phyloP scores from a whole-genome alignment of 2,113 vertebrate species.

The Bufo gargarizans region DNA sequence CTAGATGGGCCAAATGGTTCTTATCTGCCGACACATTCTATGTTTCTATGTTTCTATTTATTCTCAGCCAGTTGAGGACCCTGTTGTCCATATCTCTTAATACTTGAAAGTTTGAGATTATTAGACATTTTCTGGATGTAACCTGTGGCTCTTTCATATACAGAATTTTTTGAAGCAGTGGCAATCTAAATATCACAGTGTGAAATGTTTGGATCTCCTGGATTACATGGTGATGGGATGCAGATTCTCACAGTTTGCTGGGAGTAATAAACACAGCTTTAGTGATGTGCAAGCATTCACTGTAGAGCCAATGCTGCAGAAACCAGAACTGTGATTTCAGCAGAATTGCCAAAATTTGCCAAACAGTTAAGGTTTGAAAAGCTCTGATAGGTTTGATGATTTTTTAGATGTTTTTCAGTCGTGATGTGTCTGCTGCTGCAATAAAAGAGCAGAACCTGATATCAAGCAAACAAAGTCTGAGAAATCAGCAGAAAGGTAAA shows the following conservation, averaged over 20 bases:
- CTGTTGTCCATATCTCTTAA: neutral
- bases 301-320: neutral
- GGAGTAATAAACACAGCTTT: neutral
- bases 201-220: slow-evolving; percentile 1
- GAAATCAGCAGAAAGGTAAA: neutral
- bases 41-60: too few species aligned
- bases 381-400: neutral
- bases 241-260: neutral
- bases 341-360: neutral
- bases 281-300: neutral
- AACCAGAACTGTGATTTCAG: neutral
- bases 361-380: neutral
- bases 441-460: neutral
- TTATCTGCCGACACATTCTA: too few species aligned
- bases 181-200: slow-evolving; percentile 1
- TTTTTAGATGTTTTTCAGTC: neutral
- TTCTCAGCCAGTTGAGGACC: neutral
- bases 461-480: neutral
- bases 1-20: too few species aligned
- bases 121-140: neutral
- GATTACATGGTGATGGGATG: neutral
- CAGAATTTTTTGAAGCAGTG: neutral
- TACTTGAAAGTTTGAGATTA: neutral
- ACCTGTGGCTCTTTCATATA: neutral
- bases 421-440: neutral